Evolutionary conservation across 2,888 invertebrate species (phyloP), one percentile per base, ranked within the genome.

Genomic region (Mimas tiliae): DNA sequence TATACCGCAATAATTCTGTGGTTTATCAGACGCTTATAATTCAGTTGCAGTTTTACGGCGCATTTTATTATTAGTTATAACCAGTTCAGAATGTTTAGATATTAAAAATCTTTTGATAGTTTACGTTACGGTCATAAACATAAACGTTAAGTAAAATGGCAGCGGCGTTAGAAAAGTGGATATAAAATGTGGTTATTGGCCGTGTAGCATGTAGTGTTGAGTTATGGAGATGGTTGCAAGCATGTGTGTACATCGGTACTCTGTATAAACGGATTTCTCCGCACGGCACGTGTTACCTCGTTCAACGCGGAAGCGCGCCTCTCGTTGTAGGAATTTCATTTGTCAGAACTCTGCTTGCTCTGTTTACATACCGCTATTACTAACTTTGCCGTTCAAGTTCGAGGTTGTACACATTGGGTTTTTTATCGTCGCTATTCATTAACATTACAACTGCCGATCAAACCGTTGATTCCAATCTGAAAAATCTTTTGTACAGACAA

Each of bases 331-430:
- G 83, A 86, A 85, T 86, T 88, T 87, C 85, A 86, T 89, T 87
- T 84, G 81, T 82, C 80, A 81, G 80, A 79, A 71, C 81, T 75
- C 77, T 75, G 74, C 77, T 78, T 75, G 74, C 77, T 78, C 78
- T 91, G 89, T 91, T 91, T 91, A 89, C 87, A 84, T 85, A 83
- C 76, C 79, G 76, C 78, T 79, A 81, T 79, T 84, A 75, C 58
- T 62, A 52, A 77, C 83, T 81, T 80, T 79, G 79, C 72, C 83
- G 81, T 81, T 87, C 92, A 91, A 91, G 91, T 91, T 91, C 91
- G 90, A 88, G 92, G 92, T 91, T 85, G 81, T 89, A 87, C 85
- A 85, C 85, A 55, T 52, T 48, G 33, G 4, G 42, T 47, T 45
- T 63, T 47, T 48, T 45, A 47, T 48, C 27, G n/a, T 63, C 16